Percentiles rank a stretch among this genome's conserved stretches.
These are phyloP conservation scores for Gavia stellata DNA, from an alignment of 2,113 vertebrate genomes.

Conservation along the genomic window DNA sequence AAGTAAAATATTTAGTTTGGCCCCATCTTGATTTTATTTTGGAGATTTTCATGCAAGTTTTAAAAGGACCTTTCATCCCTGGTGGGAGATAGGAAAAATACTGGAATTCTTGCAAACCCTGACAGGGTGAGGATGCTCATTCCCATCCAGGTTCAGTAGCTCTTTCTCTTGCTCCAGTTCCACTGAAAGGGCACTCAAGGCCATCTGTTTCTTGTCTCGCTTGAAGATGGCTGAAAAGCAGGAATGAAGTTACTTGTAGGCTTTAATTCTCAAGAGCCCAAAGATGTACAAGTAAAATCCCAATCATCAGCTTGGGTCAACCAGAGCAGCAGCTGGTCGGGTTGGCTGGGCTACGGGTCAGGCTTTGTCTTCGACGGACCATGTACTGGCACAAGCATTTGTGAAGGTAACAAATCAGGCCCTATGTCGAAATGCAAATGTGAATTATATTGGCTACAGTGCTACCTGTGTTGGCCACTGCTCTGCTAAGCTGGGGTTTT, in stretches of 20 bases:
- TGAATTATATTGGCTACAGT: background rate
- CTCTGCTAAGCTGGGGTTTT: background rate
- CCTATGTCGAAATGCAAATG: background rate
- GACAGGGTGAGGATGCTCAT: background rate
- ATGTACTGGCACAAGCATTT: accelerated
- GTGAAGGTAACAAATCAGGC: background rate
- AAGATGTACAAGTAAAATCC: background rate
- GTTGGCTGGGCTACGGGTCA: background rate
- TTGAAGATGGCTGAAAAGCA: background rate
- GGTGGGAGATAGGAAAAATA: constrained; percentile 10
- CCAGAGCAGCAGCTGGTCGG: background rate
- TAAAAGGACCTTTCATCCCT: constrained; percentile 5
- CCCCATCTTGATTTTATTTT: constrained; percentile 22
- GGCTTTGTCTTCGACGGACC: background rate
- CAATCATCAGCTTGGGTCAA: background rate
- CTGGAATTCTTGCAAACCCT: background rate
- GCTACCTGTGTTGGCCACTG: background rate
- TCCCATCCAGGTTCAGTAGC: background rate
- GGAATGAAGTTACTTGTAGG: background rate
- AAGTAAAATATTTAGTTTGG: constrained; percentile 64
- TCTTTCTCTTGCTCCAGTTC: background rate
- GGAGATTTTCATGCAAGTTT: constrained; percentile 27
- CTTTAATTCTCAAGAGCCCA: background rate
- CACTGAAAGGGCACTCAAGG: background rate
- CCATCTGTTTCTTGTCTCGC: background rate